Conservation (phyloP, 2,888 invertebrate genomes). For the Agrenia bidenticulata region DNA sequence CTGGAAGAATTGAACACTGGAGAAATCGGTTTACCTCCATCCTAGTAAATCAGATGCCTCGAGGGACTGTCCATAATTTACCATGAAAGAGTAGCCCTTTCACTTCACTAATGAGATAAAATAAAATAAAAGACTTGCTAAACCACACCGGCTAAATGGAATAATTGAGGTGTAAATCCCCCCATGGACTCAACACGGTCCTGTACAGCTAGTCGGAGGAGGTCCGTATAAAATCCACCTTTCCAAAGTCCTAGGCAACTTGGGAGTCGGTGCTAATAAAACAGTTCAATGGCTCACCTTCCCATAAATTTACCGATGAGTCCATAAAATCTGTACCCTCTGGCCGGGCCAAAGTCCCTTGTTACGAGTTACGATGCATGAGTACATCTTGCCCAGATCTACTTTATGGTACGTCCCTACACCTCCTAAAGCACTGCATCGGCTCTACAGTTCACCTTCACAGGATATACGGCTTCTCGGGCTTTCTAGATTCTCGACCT, state of each 20-base stretch:
- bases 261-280: neutral
- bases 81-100: slow-evolving; percentile 17
- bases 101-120: slow-evolving; percentile 18
- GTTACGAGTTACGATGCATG: too few species aligned
- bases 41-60: slow-evolving; percentile 10
- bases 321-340: slow-evolving; percentile 2
- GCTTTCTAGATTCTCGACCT: too few species aligned
- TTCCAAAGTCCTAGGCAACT: too few species aligned
- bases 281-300: slow-evolving; percentile 9
- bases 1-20: too few species aligned
- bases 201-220: too few species aligned
- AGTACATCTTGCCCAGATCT: too few species aligned
- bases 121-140: slow-evolving; percentile 12
- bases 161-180: slow-evolving; percentile 16
- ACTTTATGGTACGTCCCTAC: too few species aligned
- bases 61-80: slow-evolving; percentile 10
- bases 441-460: too few species aligned
- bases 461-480: too few species aligned
- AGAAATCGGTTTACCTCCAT: too few species aligned
- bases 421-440: too few species aligned
- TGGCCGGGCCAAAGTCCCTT: neutral
- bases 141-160: slow-evolving; percentile 12
- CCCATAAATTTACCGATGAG: slow-evolving; percentile 7
- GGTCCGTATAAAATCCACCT: too few species aligned
- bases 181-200: slow-evolving; percentile 2